A percentile compares a stretch with the other conserved stretches of the same genome.
These are phyloP conservation scores for Stratiomys singularior DNA, from an alignment of 2,888 invertebrate genomes.

Conservation along the genomic window DNA sequence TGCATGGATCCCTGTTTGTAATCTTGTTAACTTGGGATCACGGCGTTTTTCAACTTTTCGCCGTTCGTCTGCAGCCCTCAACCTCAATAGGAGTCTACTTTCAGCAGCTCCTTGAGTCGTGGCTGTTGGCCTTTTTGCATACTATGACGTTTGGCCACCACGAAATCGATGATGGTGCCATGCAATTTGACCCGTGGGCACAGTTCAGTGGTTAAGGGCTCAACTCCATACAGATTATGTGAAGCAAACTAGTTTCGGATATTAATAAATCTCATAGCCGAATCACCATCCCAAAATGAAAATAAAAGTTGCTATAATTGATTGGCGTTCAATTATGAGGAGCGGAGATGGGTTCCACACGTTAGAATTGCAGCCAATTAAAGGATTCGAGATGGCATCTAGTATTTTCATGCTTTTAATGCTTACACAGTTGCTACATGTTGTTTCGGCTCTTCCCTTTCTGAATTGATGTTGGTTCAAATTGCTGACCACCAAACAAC, in stretches of 20 bases:
- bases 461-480: no score
- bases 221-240: constrained; percentile 23
- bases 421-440: not conserved
- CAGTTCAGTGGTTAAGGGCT: constrained; percentile 38
- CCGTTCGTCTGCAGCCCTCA: constrained; percentile 40
- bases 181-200: constrained; percentile 47
- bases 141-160: constrained; percentile 41
- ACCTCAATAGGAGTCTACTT: constrained; percentile 26
- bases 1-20: constrained; percentile 36
- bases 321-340: constrained; percentile 30
- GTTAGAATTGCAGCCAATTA: not conserved
- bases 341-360: not conserved
- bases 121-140: constrained; percentile 36
- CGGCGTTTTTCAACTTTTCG: constrained; percentile 24
- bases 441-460: no score
- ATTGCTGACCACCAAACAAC: no score
- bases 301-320: constrained; percentile 4
- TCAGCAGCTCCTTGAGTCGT: constrained; percentile 42
- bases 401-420: constrained; percentile 10
- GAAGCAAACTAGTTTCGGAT: constrained; percentile 34
- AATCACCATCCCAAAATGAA: not conserved
- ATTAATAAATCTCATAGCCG: constrained; percentile 20
- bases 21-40: constrained; percentile 45
- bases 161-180: constrained; percentile 41
- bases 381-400: no score